Conservation (phyloP, 2,113 vertebrate species). For the Phycodurus eques region DNA sequence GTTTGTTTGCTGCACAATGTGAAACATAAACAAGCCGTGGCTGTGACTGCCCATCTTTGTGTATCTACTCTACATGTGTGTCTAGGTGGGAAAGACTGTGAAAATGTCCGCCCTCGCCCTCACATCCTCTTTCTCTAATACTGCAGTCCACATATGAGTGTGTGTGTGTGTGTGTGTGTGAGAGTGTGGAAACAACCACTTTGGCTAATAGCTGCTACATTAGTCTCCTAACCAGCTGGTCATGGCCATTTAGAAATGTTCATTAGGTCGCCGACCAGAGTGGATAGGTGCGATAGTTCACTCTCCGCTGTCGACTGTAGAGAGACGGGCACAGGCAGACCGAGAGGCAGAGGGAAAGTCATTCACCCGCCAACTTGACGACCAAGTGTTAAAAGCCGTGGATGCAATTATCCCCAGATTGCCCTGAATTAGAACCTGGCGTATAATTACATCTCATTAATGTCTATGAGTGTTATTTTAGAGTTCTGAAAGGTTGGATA, state of each 20-base stretch:
- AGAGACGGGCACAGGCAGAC: slow-evolving; percentile 17
- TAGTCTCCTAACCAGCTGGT: slow-evolving; percentile 77
- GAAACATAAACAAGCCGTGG: slow-evolving; percentile 71
- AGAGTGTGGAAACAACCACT: slow-evolving; percentile 72
- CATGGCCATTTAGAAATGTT: slow-evolving; percentile 79
- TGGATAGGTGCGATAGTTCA: slow-evolving; percentile 69
- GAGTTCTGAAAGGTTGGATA: slow-evolving; percentile 67
- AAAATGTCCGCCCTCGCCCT: slow-evolving; percentile 46
- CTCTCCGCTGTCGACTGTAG: slow-evolving; percentile 57
- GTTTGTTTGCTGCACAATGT: slow-evolving; percentile 75
- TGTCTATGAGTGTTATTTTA: slow-evolving; percentile 74
- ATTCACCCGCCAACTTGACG: slow-evolving; percentile 52
- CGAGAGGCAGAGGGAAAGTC: slow-evolving; percentile 36
- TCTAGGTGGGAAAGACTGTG: slow-evolving; percentile 13
- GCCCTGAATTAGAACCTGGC: slow-evolving; percentile 65
- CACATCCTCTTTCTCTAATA: slow-evolving; percentile 30
- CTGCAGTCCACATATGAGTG: slow-evolving; percentile 38
- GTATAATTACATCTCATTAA: slow-evolving; percentile 72
- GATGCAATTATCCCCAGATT: slow-evolving; percentile 68
- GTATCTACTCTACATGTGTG: slow-evolving; percentile 5
- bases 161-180: slow-evolving; percentile 6
- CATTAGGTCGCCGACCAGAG: slow-evolving; percentile 69
- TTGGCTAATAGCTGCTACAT: slow-evolving; percentile 75
- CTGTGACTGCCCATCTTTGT: slow-evolving; percentile 16
- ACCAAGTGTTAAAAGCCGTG: slow-evolving; percentile 66